These are phyloP conservation scores for Gobio gobio DNA, from an alignment of 2,113 vertebrate species.

Conservation along the genomic window DNA sequence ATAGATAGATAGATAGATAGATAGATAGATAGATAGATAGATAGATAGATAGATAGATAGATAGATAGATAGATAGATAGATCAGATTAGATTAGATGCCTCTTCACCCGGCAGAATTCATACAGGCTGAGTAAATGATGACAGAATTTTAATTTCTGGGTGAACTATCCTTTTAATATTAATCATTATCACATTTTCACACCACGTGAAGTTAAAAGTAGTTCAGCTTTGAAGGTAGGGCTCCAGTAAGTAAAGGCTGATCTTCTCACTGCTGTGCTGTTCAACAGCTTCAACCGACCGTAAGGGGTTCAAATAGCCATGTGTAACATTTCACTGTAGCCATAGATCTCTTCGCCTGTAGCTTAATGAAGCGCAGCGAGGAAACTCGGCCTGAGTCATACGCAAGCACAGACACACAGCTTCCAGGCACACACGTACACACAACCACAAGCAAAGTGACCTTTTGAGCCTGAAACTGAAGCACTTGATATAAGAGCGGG, in stretches of 20 bases:
- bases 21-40: no score
- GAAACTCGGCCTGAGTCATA: slow-evolving; percentile 19
- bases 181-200: not conserved
- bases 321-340: not conserved
- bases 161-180: not conserved
- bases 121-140: no score
- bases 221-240: not conserved
- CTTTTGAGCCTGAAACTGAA: slow-evolving; percentile 24
- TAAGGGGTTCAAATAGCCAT: not conserved
- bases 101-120: no score
- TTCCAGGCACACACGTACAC: slow-evolving; percentile 7
- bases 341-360: not conserved
- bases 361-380: slow-evolving; percentile 5
- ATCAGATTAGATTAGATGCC: no score
- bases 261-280: not conserved
- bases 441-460: slow-evolving; percentile 18
- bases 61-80: no score
- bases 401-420: not conserved
- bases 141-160: no score
- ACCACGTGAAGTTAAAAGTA: not conserved
- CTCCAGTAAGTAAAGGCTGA: not conserved
- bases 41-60: no score
- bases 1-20: no score
- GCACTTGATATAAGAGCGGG: slow-evolving; percentile 60
- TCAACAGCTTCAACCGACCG: not conserved